These are phyloP conservation scores for Donacobius atricapilla DNA, from an alignment of 2,113 vertebrate genomes.

Conservation along the genomic window DNA sequence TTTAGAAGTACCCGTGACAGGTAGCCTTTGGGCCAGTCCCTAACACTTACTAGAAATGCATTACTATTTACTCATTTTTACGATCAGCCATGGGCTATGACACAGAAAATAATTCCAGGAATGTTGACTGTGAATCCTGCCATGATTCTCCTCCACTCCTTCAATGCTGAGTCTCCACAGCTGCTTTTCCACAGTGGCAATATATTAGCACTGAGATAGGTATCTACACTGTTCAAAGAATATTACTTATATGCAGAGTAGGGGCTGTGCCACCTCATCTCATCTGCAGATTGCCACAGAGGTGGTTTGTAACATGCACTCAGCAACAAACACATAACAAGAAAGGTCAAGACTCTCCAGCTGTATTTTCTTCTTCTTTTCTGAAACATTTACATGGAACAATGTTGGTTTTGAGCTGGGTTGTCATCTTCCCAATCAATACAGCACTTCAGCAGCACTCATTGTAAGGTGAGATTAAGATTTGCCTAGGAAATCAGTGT, in stretches of 20 bases:
- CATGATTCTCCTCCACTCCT: background rate
- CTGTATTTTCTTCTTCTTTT: background rate
- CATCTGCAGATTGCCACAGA: background rate
- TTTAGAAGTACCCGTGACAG: background rate
- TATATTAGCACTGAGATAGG: background rate
- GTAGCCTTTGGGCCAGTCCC: background rate
- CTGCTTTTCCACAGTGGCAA: background rate
- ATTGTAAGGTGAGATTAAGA: background rate
- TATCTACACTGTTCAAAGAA: no score
- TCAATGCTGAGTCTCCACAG: background rate
- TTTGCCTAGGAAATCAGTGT: background rate
- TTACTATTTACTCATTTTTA: background rate
- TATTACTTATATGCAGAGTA: background rate
- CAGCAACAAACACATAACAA: background rate
- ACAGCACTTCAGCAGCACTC: background rate
- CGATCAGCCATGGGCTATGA: background rate
- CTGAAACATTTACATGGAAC: background rate
- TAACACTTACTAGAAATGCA: background rate
- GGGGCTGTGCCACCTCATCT: background rate
- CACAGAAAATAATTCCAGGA: background rate
- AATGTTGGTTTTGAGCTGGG: background rate
- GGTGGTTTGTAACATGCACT: background rate
- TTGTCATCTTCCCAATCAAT: background rate
- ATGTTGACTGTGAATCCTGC: background rate
- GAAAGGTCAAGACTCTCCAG: background rate